These are phyloP conservation scores for Epizoanthus fatuus DNA, from an alignment of 92 coral and sea anemone genomes.

Conservation along the genomic window DNA sequence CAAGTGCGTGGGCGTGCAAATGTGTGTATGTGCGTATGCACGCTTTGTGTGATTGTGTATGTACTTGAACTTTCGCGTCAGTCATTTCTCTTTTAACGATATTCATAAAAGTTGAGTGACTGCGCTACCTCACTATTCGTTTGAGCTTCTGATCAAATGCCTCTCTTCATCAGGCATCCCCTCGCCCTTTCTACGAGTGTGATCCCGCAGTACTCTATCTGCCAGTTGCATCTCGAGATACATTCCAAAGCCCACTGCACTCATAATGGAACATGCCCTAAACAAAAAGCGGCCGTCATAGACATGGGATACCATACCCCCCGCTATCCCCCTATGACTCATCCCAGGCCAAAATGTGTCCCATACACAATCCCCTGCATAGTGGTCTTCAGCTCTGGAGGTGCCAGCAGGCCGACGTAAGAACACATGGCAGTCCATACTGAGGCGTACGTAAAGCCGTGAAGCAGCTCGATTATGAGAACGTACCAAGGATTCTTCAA, in stretches of 20 bases:
- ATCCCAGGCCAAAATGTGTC: slow-evolving; percentile 62
- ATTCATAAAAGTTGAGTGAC: no score
- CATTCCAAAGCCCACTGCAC: not conserved
- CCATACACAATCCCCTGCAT: slow-evolving; percentile 59
- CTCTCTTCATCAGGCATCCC: no score
- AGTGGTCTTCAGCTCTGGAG: slow-evolving; percentile 58
- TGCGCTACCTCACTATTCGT: no score
- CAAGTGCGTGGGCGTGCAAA: no score
- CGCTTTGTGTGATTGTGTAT: no score
- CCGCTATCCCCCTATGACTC: slow-evolving; percentile 59
- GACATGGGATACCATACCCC: slow-evolving; percentile 45
- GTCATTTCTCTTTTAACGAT: no score
- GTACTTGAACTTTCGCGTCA: no score
- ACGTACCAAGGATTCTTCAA: slow-evolving; percentile 65
- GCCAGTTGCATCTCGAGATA: no score
- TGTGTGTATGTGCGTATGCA: no score
- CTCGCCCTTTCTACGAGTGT: no score
- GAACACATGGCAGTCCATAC: slow-evolving; percentile 61
- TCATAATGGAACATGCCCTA: slow-evolving; percentile 40
- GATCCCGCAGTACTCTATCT: no score
- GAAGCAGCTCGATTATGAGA: slow-evolving; percentile 54
- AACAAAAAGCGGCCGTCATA: slow-evolving; percentile 55
- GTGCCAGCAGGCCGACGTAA: slow-evolving; percentile 47
- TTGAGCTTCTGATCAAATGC: no score
- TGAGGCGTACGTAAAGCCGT: slow-evolving; percentile 56